A percentile compares a stretch with the other conserved stretches of the same genome.
Evolutionary conservation across 2,888 invertebrate genomes (phyloP).

Genomic region (Dryadula phaetusa): DNA sequence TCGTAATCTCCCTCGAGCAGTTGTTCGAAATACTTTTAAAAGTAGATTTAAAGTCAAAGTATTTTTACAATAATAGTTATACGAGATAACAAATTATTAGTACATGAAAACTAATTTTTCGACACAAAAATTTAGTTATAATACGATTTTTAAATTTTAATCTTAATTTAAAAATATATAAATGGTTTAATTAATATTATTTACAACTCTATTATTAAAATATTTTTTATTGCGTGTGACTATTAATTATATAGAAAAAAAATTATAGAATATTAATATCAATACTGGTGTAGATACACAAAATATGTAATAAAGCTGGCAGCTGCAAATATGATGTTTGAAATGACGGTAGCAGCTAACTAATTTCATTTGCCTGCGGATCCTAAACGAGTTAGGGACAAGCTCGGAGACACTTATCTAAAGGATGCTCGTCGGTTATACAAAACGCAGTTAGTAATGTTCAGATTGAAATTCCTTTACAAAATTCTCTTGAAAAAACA

Average conservation of each 20-base stretch:
- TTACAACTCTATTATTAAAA: too few relatives aligned
- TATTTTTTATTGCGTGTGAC: too few relatives aligned
- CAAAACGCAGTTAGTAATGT: slow-evolving; percentile 42
- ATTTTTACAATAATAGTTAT: too few relatives aligned
- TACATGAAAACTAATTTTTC: too few relatives aligned
- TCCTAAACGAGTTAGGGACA: slow-evolving; percentile 72
- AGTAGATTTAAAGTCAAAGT: too few relatives aligned
- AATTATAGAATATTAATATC: slow-evolving; percentile 16
- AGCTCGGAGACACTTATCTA: slow-evolving; percentile 41
- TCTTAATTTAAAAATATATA: too few relatives aligned
- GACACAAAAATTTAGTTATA: too few relatives aligned
- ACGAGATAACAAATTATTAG: too few relatives aligned
- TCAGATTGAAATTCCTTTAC: slow-evolving; percentile 38
- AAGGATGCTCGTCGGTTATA: slow-evolving; percentile 51
- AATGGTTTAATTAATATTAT: too few relatives aligned
- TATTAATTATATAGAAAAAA: not conserved
- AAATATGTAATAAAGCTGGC: slow-evolving; percentile 63
- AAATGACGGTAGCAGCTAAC: slow-evolving; percentile 74
- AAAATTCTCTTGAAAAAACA: slow-evolving; percentile 38
- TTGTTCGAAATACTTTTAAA: not conserved
- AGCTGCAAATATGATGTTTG: slow-evolving; percentile 79
- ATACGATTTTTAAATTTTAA: too few relatives aligned
- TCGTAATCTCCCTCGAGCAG: too few relatives aligned
- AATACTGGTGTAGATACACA: slow-evolving; percentile 25
- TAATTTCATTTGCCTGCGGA: slow-evolving; percentile 79